Percentiles rank a stretch among this genome's conserved stretches.
Conservation (phyloP, 2,113 vertebrate genomes). For the Motacilla tschutschensis region DNA sequence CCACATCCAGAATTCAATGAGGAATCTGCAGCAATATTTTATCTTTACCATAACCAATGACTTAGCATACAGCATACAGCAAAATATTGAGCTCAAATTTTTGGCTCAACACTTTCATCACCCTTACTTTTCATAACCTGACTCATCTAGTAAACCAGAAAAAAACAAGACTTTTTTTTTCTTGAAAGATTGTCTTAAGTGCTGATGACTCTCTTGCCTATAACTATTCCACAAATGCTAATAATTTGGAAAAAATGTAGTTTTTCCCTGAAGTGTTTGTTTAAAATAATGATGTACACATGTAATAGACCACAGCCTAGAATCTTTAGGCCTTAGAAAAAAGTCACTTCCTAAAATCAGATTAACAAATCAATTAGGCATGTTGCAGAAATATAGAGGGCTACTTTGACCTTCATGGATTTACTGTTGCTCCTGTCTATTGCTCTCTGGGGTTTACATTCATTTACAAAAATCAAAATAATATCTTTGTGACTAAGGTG, state of each 20-base stretch:
- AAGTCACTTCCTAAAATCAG: background rate
- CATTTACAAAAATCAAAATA: background rate
- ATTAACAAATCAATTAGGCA: slow-evolving; percentile 3
- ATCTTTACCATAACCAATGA: background rate
- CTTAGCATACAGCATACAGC: background rate
- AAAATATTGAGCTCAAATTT: background rate
- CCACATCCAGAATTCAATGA: background rate
- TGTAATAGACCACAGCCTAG: background rate
- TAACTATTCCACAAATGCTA: background rate
- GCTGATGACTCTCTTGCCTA: background rate
- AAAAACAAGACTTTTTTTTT: background rate
- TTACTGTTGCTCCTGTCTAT: background rate
- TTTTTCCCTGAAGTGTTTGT: background rate
- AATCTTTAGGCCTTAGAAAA: background rate
- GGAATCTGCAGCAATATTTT: background rate
- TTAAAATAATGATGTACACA: background rate
- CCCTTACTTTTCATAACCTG: background rate
- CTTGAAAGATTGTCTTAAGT: background rate
- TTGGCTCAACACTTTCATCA: background rate
- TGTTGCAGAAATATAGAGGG: background rate
- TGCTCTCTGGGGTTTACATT: background rate
- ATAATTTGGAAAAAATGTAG: background rate
- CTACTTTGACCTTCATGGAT: background rate
- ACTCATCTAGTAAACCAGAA: background rate
- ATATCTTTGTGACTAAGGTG: background rate